These are phyloP conservation scores for Leptinotarsa juncta DNA, from an alignment of 2,888 invertebrate genomes.

Conservation along the genomic window DNA sequence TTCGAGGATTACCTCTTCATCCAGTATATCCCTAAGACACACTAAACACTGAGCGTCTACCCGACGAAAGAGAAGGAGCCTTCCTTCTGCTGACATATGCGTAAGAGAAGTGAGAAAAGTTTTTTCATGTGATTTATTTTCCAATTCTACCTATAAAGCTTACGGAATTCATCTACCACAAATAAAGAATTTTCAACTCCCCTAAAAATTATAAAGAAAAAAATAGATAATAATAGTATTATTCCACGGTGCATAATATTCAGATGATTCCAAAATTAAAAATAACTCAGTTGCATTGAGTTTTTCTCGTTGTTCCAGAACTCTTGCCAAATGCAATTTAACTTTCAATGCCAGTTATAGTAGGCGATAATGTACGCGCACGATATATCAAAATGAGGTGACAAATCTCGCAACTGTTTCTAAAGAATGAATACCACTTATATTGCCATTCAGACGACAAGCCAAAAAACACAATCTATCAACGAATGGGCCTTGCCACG, in stretches of 20 bases:
- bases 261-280: not conserved
- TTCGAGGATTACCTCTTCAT: too few species aligned
- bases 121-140: too few species aligned
- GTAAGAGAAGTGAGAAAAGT: too few species aligned
- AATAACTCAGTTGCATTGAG: not conserved
- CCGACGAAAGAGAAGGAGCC: too few species aligned
- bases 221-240: not conserved
- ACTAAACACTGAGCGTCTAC: too few species aligned
- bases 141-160: too few species aligned
- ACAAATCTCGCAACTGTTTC: slow-evolving; percentile 8
- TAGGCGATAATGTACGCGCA: slow-evolving; percentile 12
- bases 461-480: slow-evolving; percentile 4
- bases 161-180: too few species aligned
- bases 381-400: slow-evolving; percentile 4
- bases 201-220: too few species aligned
- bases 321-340: slow-evolving; percentile 13
- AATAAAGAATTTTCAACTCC: too few species aligned
- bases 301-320: not conserved
- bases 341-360: slow-evolving; percentile 16
- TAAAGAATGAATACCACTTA: slow-evolving; percentile 8
- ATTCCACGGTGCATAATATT: not conserved
- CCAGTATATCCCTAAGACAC: too few species aligned
- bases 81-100: too few species aligned
- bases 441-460: not conserved
- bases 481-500: not conserved